phyloP scores from a whole-genome alignment of 1,140 invertebrate species.

The Eumaeus atala region DNA sequence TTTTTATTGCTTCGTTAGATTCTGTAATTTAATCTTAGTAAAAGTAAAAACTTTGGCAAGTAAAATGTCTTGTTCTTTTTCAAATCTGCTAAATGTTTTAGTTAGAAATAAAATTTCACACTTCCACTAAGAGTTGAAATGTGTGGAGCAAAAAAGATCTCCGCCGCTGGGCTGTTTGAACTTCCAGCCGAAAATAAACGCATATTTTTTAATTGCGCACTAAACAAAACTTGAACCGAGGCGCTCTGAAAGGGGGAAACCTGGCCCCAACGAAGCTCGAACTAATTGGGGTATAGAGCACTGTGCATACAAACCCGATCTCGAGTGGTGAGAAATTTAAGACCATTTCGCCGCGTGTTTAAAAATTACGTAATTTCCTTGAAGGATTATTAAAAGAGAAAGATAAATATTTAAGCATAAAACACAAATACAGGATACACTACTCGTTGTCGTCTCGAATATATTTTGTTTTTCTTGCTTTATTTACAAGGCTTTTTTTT shows the following conservation, averaged over 20 bases:
- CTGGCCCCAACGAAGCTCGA: not conserved
- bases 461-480: too few relatives aligned
- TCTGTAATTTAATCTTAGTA: too few relatives aligned
- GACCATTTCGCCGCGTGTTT: not conserved
- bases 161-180: not conserved
- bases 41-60: too few relatives aligned
- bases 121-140: not conserved
- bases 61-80: too few relatives aligned
- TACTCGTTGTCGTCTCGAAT: too few relatives aligned
- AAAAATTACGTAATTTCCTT: not conserved
- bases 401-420: too few relatives aligned
- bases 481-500: too few relatives aligned
- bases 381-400: too few relatives aligned
- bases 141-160: not conserved
- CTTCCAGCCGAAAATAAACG: slow-evolving; percentile 2
- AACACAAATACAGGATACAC: too few relatives aligned
- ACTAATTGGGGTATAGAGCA: slow-evolving; percentile 3
- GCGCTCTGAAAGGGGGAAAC: not conserved
- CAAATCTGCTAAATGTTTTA: too few relatives aligned
- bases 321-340: not conserved
- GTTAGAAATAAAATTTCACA: not conserved
- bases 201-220: slow-evolving; percentile 4
- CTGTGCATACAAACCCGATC: not conserved
- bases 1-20: too few relatives aligned
- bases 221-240: slow-evolving; percentile 5